These are phyloP conservation scores for Dendrophyllia cribrosa DNA, from an alignment of 64 coral and sea anemone genomes.

Conservation along the genomic window DNA sequence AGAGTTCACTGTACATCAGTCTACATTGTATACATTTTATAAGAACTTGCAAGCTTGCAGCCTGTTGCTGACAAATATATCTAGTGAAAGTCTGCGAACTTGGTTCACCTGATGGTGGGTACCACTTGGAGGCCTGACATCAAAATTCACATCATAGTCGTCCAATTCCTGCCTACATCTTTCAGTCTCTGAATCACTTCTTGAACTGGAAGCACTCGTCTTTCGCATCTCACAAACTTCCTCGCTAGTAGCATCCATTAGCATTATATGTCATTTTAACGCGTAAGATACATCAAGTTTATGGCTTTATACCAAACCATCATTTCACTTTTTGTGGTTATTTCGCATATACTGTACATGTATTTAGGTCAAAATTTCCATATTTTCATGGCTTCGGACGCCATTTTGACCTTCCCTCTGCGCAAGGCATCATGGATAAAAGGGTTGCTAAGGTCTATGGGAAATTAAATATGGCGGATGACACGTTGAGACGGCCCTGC, in stretches of 20 bases:
- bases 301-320: no score
- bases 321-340: no score
- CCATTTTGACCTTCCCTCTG: conserved; percentile 21
- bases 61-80: no score
- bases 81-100: neutral
- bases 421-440: conserved; percentile 46
- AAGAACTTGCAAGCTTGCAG: no score
- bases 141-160: conserved; percentile 30
- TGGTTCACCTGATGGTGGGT: conserved; percentile 80
- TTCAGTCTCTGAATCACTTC: conserved; percentile 13
- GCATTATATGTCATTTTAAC: neutral
- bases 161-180: conserved; percentile 23
- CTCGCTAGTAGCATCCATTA: neutral
- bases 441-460: conserved; percentile 34
- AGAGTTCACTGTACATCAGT: no score
- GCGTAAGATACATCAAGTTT: neutral
- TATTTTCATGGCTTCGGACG: conserved; percentile 50
- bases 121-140: conserved; percentile 85
- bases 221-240: neutral
- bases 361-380: neutral
- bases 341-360: no score
- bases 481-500: conserved; percentile 74
- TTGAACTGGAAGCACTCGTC: conserved; percentile 29
- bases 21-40: no score
- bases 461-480: conserved; percentile 96